These are phyloP conservation scores for Chironomus tepperi DNA, from an alignment of 1,140 invertebrate genomes.

Conservation along the genomic window DNA sequence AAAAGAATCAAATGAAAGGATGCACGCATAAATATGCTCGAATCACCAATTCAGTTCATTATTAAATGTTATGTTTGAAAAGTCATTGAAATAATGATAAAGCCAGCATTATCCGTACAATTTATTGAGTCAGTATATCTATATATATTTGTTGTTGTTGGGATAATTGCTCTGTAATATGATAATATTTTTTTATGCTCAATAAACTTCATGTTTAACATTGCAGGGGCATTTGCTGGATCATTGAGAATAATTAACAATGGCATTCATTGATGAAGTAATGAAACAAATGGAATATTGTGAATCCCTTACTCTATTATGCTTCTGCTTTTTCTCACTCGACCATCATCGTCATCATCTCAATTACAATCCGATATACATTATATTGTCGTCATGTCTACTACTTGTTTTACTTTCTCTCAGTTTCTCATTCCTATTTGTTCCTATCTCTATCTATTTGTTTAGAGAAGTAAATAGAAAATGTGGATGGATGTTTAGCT, in stretches of 20 bases:
- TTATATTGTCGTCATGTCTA: too few relatives aligned
- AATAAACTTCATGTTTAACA: not conserved
- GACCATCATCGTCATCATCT: too few relatives aligned
- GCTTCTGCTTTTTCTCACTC: too few relatives aligned
- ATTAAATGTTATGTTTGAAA: not conserved
- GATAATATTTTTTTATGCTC: slow-evolving; percentile 20
- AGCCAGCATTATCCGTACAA: not conserved
- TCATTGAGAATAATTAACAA: slow-evolving; percentile 16
- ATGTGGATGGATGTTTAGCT: not conserved
- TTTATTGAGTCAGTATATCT: not conserved
- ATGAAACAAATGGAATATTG: too few relatives aligned
- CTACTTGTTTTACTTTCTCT: too few relatives aligned
- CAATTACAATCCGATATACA: too few relatives aligned
- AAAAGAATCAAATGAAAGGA: too few relatives aligned
- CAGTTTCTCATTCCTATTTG: too few relatives aligned
- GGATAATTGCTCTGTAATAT: slow-evolving; percentile 10
- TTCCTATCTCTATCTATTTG: too few relatives aligned
- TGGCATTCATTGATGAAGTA: not conserved
- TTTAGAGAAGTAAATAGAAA: not conserved
- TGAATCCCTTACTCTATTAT: too few relatives aligned
- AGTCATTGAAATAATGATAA: slow-evolving; percentile 14
- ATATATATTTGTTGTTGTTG: not conserved
- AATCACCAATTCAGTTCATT: too few relatives aligned
- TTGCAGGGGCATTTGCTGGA: not conserved
- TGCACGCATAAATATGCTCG: too few relatives aligned